A percentile compares a stretch with the other conserved stretches of the same genome.
These are phyloP conservation scores for Chrysotoxum bicinctum DNA, from an alignment of 2,888 invertebrate species.

Conservation along the genomic window DNA sequence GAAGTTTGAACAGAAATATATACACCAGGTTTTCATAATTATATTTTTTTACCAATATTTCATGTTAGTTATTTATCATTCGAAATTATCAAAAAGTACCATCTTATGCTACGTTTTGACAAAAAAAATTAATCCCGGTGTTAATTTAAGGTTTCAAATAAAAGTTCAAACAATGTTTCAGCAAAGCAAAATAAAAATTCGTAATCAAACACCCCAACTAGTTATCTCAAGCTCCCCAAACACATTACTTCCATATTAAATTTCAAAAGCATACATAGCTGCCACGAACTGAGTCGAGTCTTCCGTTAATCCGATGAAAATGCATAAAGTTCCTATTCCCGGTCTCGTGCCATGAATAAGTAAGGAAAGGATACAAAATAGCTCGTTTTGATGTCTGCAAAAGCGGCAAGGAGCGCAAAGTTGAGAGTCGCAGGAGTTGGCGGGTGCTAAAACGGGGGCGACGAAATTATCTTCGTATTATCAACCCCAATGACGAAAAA, in stretches of 20 bases:
- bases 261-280: conserved; percentile 1
- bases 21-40: too few relatives aligned
- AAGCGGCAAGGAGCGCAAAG: neutral
- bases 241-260: conserved; percentile 26
- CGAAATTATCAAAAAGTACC: too few relatives aligned
- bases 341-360: conserved; percentile 74
- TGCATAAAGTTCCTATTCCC: conserved; percentile 73
- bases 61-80: too few relatives aligned
- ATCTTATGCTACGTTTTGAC: conserved; percentile 27
- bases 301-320: conserved; percentile 74
- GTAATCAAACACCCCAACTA: conserved; percentile 34
- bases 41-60: too few relatives aligned
- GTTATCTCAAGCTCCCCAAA: conserved; percentile 55
- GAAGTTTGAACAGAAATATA: too few relatives aligned
- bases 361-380: conserved; percentile 64
- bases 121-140: conserved; percentile 49
- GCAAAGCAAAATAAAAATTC: neutral
- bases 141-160: conserved; percentile 59
- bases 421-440: neutral
- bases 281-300: conserved; percentile 27
- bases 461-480: conserved; percentile 72
- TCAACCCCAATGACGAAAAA: conserved; percentile 71
- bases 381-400: conserved; percentile 31
- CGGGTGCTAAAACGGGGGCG: conserved; percentile 42
- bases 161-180: conserved; percentile 56